Evolutionary conservation across 1,140 invertebrate species (phyloP).

Genomic region (Hycleus phaleratus): DNA sequence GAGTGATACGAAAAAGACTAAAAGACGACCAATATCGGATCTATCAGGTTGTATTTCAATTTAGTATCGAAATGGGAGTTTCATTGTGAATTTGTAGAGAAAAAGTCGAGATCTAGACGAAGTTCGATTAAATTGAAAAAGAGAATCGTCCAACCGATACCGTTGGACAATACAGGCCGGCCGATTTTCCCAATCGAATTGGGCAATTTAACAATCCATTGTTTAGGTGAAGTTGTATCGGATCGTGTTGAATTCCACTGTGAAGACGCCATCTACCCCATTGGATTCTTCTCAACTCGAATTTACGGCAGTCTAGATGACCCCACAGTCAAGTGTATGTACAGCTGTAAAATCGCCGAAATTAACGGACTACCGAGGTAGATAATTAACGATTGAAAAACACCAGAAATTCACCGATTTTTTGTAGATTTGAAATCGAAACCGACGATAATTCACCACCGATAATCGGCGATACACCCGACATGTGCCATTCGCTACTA

Average conservation of each 20-base stretch:
- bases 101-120: constrained; percentile 22
- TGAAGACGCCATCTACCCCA: constrained; percentile 67
- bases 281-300: constrained; percentile 72
- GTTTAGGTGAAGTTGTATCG: constrained; percentile 66
- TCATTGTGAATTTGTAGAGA: constrained; percentile 10
- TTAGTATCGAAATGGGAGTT: neutral
- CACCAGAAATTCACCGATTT: too few relatives aligned
- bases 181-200: constrained; percentile 69
- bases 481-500: constrained; percentile 65
- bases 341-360: constrained; percentile 76
- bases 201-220: constrained; percentile 66
- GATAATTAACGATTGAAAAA: too few relatives aligned
- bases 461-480: constrained; percentile 58
- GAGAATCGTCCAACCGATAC: constrained; percentile 54
- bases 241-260: constrained; percentile 63
- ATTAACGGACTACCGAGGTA: constrained; percentile 54
- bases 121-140: constrained; percentile 29
- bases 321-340: constrained; percentile 64
- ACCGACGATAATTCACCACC: constrained; percentile 63
- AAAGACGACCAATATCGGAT: constrained; percentile 21
- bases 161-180: constrained; percentile 57
- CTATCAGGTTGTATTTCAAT: neutral
- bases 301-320: constrained; percentile 66
- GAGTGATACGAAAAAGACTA: constrained; percentile 26
- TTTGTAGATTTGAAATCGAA: constrained; percentile 64